These are phyloP conservation scores for Nephrotoma flavescens DNA, from an alignment of 2,888 invertebrate genomes.

Conservation along the genomic window DNA sequence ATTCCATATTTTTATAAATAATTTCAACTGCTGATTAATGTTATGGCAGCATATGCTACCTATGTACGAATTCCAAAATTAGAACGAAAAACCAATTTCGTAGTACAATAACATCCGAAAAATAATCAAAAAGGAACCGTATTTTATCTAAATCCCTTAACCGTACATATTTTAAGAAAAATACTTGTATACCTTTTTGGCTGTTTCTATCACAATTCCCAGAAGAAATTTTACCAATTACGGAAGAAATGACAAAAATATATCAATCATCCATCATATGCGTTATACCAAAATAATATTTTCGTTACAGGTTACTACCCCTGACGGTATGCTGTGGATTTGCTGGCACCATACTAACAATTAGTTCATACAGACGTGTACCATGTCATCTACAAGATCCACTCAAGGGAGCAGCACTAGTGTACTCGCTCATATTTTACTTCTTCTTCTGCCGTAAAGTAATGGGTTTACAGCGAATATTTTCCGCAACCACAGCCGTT, in stretches of 20 bases:
- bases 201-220: neutral
- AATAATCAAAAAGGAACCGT: neutral
- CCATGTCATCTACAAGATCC: slow-evolving; percentile 46
- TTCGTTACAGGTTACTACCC: slow-evolving; percentile 15
- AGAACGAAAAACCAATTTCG: neutral
- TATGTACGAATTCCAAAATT: neutral
- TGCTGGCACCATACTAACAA: slow-evolving; percentile 16
- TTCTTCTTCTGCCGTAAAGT: slow-evolving; percentile 45
- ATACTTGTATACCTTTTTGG: neutral
- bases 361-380: slow-evolving; percentile 27
- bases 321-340: slow-evolving; percentile 17
- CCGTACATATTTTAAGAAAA: neutral
- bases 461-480: slow-evolving; percentile 42
- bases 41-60: neutral
- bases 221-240: neutral
- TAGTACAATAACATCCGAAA: neutral
- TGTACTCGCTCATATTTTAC: slow-evolving; percentile 41
- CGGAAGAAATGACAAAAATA: neutral
- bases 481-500: slow-evolving; percentile 42
- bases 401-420: slow-evolving; percentile 39
- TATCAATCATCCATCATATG: neutral
- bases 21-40: neutral
- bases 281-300: neutral
- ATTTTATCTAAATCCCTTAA: neutral
- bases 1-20: neutral